These are phyloP conservation scores for Loris lydekkerianus DNA, from an alignment of 2,797 vertebrate genomes.

Conservation along the genomic window DNA sequence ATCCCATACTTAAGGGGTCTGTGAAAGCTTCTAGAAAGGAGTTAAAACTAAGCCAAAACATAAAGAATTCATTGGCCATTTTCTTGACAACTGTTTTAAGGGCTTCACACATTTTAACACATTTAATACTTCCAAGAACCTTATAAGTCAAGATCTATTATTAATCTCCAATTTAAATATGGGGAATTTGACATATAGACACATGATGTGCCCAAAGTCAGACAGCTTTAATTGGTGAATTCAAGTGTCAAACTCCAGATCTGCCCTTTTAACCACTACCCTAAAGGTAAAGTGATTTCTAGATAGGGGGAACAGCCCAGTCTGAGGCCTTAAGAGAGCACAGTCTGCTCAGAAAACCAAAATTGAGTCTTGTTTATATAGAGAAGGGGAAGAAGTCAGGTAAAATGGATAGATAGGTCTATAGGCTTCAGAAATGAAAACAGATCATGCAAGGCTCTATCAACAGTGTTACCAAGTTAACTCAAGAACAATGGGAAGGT, in stretches of 20 bases:
- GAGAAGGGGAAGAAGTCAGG: not conserved
- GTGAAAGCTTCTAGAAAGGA: not conserved
- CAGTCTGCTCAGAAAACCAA: slow-evolving; percentile 17
- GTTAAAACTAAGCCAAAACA: slow-evolving; percentile 1
- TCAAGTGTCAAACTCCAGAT: not conserved
- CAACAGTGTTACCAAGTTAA: not conserved
- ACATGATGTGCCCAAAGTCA: not conserved
- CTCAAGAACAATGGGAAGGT: not conserved
- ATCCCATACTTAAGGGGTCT: not conserved
- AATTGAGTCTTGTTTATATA: not conserved
- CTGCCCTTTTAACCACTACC: not conserved
- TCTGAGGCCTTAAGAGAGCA: not conserved
- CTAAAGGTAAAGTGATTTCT: slow-evolving; percentile 38
- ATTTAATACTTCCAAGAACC: not conserved
- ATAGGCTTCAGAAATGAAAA: not conserved
- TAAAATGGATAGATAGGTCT: not conserved
- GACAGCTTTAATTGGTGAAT: slow-evolving; percentile 1
- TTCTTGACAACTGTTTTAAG: not conserved
- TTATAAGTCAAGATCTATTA: not conserved
- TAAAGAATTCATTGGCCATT: not conserved
- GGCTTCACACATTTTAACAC: not conserved
- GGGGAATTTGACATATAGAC: not conserved
- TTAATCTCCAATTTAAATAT: not conserved
- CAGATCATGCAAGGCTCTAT: not conserved
- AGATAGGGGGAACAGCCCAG: not conserved